Evolutionary conservation across 2,888 invertebrate species (phyloP), one percentile per base, ranked within the genome.

Genomic region (Ypsolopha scabrella): DNA sequence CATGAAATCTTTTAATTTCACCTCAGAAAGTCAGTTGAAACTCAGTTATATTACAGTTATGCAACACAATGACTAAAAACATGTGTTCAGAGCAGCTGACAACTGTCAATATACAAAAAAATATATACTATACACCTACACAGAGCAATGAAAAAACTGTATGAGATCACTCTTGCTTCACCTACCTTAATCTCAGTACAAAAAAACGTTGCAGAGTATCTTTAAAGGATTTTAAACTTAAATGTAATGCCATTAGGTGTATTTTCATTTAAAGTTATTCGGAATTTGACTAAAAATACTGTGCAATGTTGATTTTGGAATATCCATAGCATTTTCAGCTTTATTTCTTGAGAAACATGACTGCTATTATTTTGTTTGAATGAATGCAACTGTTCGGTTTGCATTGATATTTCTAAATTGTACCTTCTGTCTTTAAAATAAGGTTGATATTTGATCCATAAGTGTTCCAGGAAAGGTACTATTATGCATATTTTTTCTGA

Each of bases 81-180:
- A 80, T 74, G 66, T 77, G 80, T 79, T 70, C 60, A 8, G 56
- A 73, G 75, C 81, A 80, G 80, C 81, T 81, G 81, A 71, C 72
- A 24, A 71, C 6, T 35, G 44, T 48, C 48, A 50, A 51, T 50
- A 53, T 36, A 35, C 53, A 33, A 64, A 62, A 61, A 66, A 65
- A 68, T 68, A 62, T 3, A 24, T 3, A 4, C 24, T 24, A 24
- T 24, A 24, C 24, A 24, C 24, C 24, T 24, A 24, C 24, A 47
- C n/a, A 13, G 14, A 11, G 4, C 14, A 6, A 14, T 35, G n/a
- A 46, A 35, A 46, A 46, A 6, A 46, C 35, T 7, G 11, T 46
- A n/a, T 36, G 46, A 36, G 46, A 46, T 11, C 46, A 46, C 14
- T 8, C 7, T 35, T 13, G 14, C 8, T 6, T 7, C 2, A 46